A percentile compares a stretch with the other conserved stretches of the same genome.
These are phyloP conservation scores for Kuschelorhynchus macadamiae DNA, from an alignment of 2,888 invertebrate genomes.

Conservation along the genomic window DNA sequence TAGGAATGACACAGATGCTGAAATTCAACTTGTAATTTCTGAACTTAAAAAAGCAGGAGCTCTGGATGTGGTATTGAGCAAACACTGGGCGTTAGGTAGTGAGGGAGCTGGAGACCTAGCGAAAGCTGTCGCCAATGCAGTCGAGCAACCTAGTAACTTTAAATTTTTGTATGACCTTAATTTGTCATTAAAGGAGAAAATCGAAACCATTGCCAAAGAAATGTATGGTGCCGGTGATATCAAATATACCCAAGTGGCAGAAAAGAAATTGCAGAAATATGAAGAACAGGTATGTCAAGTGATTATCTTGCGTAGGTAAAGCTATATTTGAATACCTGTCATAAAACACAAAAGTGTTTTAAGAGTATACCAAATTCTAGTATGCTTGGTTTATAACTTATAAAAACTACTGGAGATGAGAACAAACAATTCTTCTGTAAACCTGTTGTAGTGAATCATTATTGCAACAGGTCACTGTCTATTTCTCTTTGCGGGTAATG, in stretches of 20 bases:
- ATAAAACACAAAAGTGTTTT: too few relatives aligned
- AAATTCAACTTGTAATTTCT: conserved; percentile 83
- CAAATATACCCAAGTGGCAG: conserved; percentile 81
- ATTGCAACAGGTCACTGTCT: too few relatives aligned
- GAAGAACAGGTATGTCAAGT: conserved; percentile 80
- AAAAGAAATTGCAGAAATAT: conserved; percentile 78
- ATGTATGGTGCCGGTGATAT: conserved; percentile 97
- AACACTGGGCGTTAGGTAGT: conserved; percentile 94
- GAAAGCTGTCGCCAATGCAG: conserved; percentile 87
- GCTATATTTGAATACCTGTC: too few relatives aligned
- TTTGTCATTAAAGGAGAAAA: conserved; percentile 86
- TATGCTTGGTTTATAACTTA: too few relatives aligned
- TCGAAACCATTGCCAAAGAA: conserved; percentile 87
- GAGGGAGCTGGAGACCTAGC: conserved; percentile 89
- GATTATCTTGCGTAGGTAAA: too few relatives aligned
- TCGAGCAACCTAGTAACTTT: conserved; percentile 75
- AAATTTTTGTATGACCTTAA: conserved; percentile 80
- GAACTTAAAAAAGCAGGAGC: conserved; percentile 86
- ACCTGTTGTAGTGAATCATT: too few relatives aligned
- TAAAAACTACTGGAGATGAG: too few relatives aligned
- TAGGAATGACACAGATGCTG: conserved; percentile 88
- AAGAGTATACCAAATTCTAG: too few relatives aligned
- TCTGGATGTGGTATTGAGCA: conserved; percentile 86
- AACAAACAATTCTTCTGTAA: too few relatives aligned
- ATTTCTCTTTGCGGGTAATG: too few relatives aligned